Percentiles rank a stretch among this genome's conserved stretches.
Evolutionary conservation across 2,113 vertebrate species (phyloP).

Genomic region (Pseudonaja textilis): DNA sequence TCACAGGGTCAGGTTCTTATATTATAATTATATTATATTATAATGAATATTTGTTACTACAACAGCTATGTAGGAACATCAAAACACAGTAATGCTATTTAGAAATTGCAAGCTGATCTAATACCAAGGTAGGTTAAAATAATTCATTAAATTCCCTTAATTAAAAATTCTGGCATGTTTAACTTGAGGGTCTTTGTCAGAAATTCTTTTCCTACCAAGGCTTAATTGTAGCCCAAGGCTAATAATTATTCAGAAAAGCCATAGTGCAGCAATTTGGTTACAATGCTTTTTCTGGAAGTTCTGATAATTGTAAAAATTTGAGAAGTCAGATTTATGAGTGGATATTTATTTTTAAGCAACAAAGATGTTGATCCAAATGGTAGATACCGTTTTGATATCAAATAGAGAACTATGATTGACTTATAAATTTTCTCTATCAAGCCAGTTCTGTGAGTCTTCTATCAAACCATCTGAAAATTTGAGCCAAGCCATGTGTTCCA

Average conservation of each 20-base stretch:
- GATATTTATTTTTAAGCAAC: neutral
- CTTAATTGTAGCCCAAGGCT: neutral
- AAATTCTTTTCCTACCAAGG: neutral
- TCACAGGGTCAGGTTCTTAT: neutral
- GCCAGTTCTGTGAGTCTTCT: neutral
- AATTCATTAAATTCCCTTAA: neutral
- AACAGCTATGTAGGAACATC: neutral
- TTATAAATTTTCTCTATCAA: neutral
- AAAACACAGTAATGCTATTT: neutral
- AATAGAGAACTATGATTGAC: neutral
- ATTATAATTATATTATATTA: neutral
- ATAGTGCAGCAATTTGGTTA: neutral
- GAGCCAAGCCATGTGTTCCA: neutral
- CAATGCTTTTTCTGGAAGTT: neutral
- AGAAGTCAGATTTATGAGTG: neutral
- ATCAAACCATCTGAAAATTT: neutral
- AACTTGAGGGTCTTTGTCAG: neutral
- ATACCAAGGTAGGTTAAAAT: neutral
- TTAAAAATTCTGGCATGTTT: neutral
- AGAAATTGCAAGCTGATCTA: neutral
- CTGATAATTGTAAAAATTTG: neutral
- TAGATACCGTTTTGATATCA: neutral
- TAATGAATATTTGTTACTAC: neutral
- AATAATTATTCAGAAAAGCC: neutral
- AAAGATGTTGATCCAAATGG: neutral